These are phyloP conservation scores for Liparis tanakae DNA, from an alignment of 2,797 vertebrate genomes.

Conservation along the genomic window DNA sequence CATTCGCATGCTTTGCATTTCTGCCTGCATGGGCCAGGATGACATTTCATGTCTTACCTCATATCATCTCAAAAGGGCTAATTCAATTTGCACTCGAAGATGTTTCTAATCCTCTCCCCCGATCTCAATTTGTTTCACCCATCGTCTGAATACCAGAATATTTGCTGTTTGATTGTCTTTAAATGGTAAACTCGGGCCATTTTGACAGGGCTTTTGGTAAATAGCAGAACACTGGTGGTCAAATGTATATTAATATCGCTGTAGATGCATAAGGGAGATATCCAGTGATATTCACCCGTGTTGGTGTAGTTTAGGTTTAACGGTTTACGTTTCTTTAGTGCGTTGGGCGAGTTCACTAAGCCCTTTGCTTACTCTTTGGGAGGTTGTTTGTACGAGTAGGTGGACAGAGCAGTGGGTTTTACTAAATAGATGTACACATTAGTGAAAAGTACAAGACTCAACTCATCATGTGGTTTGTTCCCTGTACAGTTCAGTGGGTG, in stretches of 20 bases:
- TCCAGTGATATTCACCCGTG: not conserved
- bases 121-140: slow-evolving; percentile 47
- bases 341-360: not conserved
- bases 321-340: not conserved
- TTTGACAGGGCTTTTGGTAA: slow-evolving; percentile 44
- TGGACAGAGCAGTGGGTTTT: not conserved
- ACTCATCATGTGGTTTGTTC: slow-evolving; percentile 7
- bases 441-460: slow-evolving; percentile 4
- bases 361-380: not conserved
- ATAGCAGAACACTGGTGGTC: slow-evolving; percentile 33
- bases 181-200: slow-evolving; percentile 49
- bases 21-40: slow-evolving; percentile 73
- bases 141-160: slow-evolving; percentile 59
- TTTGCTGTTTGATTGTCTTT: slow-evolving; percentile 67
- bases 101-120: slow-evolving; percentile 74
- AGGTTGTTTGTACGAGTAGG: not conserved
- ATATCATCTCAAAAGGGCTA: slow-evolving; percentile 79
- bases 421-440: slow-evolving; percentile 8
- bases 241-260: slow-evolving; percentile 11
- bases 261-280: slow-evolving; percentile 1
- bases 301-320: not conserved
- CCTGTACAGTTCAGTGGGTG: slow-evolving; percentile 1
- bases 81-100: slow-evolving; percentile 82
- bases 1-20: slow-evolving; percentile 85
- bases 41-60: slow-evolving; percentile 83